These are phyloP conservation scores for Prunella himalayana DNA, from an alignment of 2,113 vertebrate genomes.

Conservation along the genomic window DNA sequence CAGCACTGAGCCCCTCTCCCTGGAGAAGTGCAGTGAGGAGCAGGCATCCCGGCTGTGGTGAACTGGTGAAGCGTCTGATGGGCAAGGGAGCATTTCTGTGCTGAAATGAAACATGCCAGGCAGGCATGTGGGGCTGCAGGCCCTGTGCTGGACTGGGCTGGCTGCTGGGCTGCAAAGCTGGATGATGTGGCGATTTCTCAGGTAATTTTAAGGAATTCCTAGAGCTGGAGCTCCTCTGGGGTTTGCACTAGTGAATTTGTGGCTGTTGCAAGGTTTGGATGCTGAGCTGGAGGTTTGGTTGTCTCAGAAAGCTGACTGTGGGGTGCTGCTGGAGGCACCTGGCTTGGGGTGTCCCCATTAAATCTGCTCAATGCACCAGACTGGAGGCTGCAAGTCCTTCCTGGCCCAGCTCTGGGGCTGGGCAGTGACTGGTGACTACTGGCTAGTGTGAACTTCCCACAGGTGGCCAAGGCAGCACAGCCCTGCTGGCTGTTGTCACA, in stretches of 20 bases:
- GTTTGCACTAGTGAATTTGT: background rate
- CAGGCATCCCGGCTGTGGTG: background rate
- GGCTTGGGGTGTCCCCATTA: background rate
- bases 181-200: accelerated
- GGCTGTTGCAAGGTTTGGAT: background rate
- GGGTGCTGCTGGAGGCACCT: background rate
- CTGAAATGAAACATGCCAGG: background rate
- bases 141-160: background rate
- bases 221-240: background rate
- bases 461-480: background rate
- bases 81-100: background rate
- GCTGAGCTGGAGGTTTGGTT: background rate
- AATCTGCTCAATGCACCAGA: background rate
- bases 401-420: background rate
- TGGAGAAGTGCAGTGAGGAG: background rate
- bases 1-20: background rate
- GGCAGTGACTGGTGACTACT: accelerated
- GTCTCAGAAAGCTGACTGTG: background rate
- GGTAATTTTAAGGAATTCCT: background rate
- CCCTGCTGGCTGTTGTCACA: background rate
- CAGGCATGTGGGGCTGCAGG: accelerated
- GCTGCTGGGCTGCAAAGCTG: background rate
- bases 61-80: background rate
- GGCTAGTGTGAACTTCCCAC: background rate
- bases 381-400: background rate